Percentiles rank a stretch among this genome's conserved stretches.
phyloP scores from a whole-genome alignment of 37 sponge, comb jelly and placozoan species.

The Aplysina aerophoba region DNA sequence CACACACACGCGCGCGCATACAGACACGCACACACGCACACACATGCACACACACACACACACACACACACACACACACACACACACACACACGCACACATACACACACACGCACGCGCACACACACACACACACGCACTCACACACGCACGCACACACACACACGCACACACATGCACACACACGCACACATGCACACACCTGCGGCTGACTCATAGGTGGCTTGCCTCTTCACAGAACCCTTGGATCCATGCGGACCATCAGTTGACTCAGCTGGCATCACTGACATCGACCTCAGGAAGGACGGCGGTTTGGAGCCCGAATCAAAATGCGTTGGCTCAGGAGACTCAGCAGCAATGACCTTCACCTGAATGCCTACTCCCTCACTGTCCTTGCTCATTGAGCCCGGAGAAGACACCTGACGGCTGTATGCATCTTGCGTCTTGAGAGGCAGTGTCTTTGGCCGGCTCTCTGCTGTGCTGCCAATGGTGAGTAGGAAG shows the following conservation, averaged over 20 bases:
- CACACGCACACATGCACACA: not conserved
- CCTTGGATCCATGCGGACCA: not conserved
- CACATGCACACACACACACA: not conserved
- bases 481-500: conserved; percentile 67
- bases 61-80: too few species aligned
- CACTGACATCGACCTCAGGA: conserved; percentile 36
- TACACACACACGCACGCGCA: too few species aligned
- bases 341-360: not conserved
- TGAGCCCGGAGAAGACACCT: conserved; percentile 6
- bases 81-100: too few species aligned
- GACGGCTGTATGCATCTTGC: not conserved
- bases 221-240: not conserved
- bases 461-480: not conserved
- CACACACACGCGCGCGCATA: too few species aligned
- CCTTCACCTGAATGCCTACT: not conserved
- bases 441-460: conserved; percentile 12
- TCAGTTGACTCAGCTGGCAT: not conserved
- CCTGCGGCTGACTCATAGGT: not conserved
- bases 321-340: not conserved
- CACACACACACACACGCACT: too few species aligned
- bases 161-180: not conserved
- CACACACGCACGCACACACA: too few species aligned
- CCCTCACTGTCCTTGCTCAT: not conserved
- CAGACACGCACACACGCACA: not conserved
- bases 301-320: conserved; percentile 14